These are phyloP conservation scores for Fragum sueziense DNA, from an alignment of 2,888 invertebrate species.

Conservation along the genomic window DNA sequence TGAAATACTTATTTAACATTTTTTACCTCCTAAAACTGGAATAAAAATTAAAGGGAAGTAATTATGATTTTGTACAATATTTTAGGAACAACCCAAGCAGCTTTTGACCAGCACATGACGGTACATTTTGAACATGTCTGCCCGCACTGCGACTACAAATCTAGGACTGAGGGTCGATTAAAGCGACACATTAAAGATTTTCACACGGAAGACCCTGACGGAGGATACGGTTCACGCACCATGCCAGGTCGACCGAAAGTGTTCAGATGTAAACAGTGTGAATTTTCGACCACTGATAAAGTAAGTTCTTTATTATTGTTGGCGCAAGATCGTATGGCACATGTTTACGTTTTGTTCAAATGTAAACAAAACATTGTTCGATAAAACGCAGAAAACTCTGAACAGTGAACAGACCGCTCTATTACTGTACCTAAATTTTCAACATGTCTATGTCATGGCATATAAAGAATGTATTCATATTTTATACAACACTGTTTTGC, in stretches of 20 bases:
- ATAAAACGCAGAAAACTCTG: too few species aligned
- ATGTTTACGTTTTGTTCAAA: too few species aligned
- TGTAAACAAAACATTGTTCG: too few species aligned
- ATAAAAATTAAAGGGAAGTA: background rate
- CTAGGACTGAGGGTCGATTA: conserved; percentile 84
- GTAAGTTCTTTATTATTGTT: too few species aligned
- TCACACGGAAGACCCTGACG: conserved; percentile 82
- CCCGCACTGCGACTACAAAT: conserved; percentile 84
- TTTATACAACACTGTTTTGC: too few species aligned
- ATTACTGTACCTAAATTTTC: too few species aligned
- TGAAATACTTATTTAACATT: too few species aligned
- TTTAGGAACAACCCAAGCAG: conserved; percentile 82
- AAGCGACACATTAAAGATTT: conserved; percentile 84
- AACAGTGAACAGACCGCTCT: too few species aligned
- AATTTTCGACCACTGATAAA: conserved; percentile 92
- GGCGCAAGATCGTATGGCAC: too few species aligned
- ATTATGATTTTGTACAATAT: conserved; percentile 13
- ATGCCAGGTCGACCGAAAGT: conserved; percentile 86
- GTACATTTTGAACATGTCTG: conserved; percentile 85
- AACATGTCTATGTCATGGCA: too few species aligned
- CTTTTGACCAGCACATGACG: conserved; percentile 84
- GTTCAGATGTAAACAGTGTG: conserved; percentile 96
- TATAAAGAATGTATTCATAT: too few species aligned
- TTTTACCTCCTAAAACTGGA: too few species aligned
- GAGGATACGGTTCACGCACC: conserved; percentile 78